Conservation (phyloP, 2,888 invertebrate species). For the Maniola hyperantus region DNA sequence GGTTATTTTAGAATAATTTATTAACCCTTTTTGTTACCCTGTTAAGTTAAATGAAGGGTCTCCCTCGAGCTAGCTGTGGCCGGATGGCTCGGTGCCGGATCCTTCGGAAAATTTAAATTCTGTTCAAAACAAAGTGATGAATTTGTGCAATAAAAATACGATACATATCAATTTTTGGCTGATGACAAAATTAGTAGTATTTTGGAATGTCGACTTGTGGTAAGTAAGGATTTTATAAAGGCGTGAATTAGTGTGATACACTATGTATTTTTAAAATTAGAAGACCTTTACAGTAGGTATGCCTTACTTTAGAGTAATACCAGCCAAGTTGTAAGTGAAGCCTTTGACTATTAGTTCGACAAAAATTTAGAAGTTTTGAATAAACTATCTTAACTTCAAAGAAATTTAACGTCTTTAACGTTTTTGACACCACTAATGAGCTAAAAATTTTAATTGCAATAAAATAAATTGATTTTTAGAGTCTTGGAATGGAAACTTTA, state of each 20-base stretch:
- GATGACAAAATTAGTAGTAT: constrained; percentile 62
- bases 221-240: constrained; percentile 61
- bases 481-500: constrained; percentile 49
- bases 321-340: constrained; percentile 53
- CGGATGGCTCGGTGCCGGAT: constrained; percentile 64
- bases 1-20: constrained; percentile 58
- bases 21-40: constrained; percentile 44
- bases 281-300: constrained; percentile 64
- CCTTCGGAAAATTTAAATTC: constrained; percentile 57
- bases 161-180: constrained; percentile 82
- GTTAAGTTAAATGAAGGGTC: constrained; percentile 55
- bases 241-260: constrained; percentile 60
- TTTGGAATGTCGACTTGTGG: constrained; percentile 74
- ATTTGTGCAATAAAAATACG: constrained; percentile 76
- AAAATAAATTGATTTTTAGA: constrained; percentile 18
- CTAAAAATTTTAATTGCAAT: constrained; percentile 7
- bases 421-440: constrained; percentile 19
- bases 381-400: constrained; percentile 15
- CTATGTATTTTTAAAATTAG: constrained; percentile 68
- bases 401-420: constrained; percentile 7
- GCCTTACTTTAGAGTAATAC: constrained; percentile 71
- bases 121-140: constrained; percentile 65
- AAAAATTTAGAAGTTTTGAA: constrained; percentile 21
- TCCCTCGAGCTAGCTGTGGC: constrained; percentile 73
- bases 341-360: constrained; percentile 22